phyloP scores from a whole-genome alignment of 1,140 invertebrate species.

The Bombus breviceps region DNA sequence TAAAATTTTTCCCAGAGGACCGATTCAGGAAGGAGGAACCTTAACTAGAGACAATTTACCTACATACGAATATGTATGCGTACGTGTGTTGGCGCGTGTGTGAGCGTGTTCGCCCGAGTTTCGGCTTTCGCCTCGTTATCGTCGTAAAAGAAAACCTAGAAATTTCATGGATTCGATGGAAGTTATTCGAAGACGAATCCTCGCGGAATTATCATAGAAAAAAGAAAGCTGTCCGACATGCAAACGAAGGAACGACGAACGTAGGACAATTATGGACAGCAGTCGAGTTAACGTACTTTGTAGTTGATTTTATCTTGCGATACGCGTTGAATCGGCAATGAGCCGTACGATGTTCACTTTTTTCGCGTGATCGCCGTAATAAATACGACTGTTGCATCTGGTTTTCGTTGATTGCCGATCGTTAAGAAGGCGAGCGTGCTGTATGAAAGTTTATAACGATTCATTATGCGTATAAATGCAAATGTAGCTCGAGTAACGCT shows the following conservation, averaged over 20 bases:
- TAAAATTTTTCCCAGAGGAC: background rate
- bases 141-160: background rate
- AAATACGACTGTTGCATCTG: background rate
- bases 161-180: background rate
- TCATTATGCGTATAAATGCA: background rate
- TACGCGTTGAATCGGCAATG: background rate
- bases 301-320: constrained; percentile 12
- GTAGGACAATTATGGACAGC: background rate
- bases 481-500: background rate
- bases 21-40: too few relatives aligned
- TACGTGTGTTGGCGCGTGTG: too few relatives aligned
- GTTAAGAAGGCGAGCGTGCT: background rate
- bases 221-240: constrained; percentile 16
- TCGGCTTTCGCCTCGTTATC: constrained; percentile 2
- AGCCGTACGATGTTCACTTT: background rate
- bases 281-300: background rate
- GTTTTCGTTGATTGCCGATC: background rate
- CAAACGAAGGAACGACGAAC: background rate
- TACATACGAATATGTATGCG: background rate
- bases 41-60: background rate
- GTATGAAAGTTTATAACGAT: background rate
- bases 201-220: background rate
- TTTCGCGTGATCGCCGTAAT: background rate
- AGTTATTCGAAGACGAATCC: background rate
- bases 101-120: background rate